A percentile compares a stretch with the other conserved stretches of the same genome.
Evolutionary conservation across 2,113 vertebrate species (phyloP).

Genomic region (Odontophorus gujanensis): DNA sequence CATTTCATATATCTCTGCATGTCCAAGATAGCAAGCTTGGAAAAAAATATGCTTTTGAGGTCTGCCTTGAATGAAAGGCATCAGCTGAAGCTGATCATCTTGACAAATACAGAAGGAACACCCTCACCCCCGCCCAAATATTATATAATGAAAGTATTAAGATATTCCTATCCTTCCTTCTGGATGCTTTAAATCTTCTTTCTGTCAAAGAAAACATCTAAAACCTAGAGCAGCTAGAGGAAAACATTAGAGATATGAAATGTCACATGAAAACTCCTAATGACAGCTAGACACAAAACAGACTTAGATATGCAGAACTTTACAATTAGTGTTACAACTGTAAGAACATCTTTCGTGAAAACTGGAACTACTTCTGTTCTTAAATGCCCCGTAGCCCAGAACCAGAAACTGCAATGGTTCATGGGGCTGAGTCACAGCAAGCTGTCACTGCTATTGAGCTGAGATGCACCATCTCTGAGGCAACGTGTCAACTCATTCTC

Average conservation of each 20-base stretch:
- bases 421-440: background rate
- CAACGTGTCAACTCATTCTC: background rate
- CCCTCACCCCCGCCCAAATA: background rate
- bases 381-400: background rate
- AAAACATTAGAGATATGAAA: conserved; percentile 11
- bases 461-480: background rate
- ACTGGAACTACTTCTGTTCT: background rate
- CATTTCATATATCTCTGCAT: background rate
- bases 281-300: background rate
- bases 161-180: background rate
- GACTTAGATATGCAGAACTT: background rate
- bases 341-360: background rate
- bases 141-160: background rate
- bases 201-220: conserved; percentile 17
- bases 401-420: background rate
- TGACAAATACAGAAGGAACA: conserved; percentile 26
- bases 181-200: background rate
- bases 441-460: rapidly evolving
- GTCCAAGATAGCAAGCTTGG: background rate
- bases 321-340: conserved; percentile 36
- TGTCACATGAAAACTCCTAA: background rate
- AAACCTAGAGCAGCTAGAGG: background rate
- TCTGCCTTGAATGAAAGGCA: background rate
- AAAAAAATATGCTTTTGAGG: conserved; percentile 50
- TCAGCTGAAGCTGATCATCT: background rate